These are phyloP conservation scores for Podarcis lilfordi DNA, from an alignment of 2,797 vertebrate genomes.

Conservation along the genomic window DNA sequence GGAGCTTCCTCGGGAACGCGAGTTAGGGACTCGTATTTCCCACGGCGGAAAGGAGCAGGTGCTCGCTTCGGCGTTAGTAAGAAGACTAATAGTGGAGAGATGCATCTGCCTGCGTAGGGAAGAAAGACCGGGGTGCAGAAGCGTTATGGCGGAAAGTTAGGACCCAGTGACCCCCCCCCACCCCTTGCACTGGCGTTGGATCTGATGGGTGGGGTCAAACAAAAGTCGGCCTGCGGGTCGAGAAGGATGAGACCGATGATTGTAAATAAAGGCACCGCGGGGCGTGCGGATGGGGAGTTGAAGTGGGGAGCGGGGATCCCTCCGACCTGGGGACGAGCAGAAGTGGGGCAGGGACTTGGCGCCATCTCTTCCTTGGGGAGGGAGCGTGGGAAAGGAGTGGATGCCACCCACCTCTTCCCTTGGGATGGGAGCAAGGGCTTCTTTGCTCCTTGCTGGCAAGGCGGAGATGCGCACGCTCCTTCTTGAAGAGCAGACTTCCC, in stretches of 20 bases:
- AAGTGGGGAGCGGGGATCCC: neutral
- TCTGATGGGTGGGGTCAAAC: neutral
- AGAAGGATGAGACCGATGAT: neutral
- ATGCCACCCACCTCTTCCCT: neutral
- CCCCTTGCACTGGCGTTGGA: neutral
- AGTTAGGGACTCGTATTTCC: neutral
- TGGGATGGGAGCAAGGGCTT: neutral
- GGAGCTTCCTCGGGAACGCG: neutral
- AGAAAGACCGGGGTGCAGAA: neutral
- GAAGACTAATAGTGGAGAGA: neutral
- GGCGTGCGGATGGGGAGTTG: neutral
- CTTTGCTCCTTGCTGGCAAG: neutral
- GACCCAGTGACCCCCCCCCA: neutral
- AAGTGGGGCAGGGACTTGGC: neutral
- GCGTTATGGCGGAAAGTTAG: neutral
- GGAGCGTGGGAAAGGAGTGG: slow-evolving; percentile 3
- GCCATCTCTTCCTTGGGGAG: neutral
- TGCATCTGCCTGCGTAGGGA: neutral
- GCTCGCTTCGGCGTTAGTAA: neutral
- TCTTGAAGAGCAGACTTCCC: too few relatives aligned
- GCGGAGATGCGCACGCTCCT: neutral
- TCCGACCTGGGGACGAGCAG: neutral
- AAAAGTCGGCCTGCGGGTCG: neutral
- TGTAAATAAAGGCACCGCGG: neutral
- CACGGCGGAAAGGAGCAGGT: slow-evolving; percentile 12